Evolutionary conservation across 1,140 invertebrate genomes (phyloP).

Genomic region (Anastrepha obliqua): DNA sequence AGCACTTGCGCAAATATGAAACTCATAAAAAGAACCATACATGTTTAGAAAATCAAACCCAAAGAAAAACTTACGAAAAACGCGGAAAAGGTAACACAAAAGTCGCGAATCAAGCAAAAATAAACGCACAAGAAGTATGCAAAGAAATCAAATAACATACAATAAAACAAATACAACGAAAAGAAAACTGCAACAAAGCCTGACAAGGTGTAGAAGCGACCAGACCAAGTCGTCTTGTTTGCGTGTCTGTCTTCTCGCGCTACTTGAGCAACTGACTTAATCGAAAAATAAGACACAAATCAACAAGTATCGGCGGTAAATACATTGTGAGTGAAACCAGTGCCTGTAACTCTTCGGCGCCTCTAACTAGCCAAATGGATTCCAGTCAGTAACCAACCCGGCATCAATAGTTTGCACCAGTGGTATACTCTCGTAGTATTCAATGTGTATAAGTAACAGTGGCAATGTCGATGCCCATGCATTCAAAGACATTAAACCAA

Average conservation of each 20-base stretch:
- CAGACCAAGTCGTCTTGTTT: neutral
- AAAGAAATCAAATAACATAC: slow-evolving; percentile 48
- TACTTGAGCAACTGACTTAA: slow-evolving; percentile 48
- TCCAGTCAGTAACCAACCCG: slow-evolving; percentile 12
- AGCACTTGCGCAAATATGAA: neutral
- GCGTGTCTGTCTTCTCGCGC: neutral
- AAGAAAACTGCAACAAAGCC: slow-evolving; percentile 28
- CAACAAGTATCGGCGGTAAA: neutral
- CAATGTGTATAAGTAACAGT: neutral
- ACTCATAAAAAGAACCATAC: slow-evolving; percentile 40
- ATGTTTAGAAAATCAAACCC: slow-evolving; percentile 49
- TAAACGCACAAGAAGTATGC: slow-evolving; percentile 12
- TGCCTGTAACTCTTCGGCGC: slow-evolving; percentile 3
- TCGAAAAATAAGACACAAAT: slow-evolving; percentile 32
- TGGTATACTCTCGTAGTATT: neutral
- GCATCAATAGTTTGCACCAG: slow-evolving; percentile 26
- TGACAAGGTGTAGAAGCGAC: neutral
- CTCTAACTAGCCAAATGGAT: slow-evolving; percentile 10
- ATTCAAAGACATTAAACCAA: slow-evolving; percentile 38
- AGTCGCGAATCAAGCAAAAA: slow-evolving; percentile 34
- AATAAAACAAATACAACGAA: slow-evolving; percentile 7
- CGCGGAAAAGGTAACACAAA: slow-evolving; percentile 46
- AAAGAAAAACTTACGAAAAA: slow-evolving; percentile 51
- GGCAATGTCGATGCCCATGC: slow-evolving; percentile 11
- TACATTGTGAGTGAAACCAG: slow-evolving; percentile 37